A percentile compares a stretch with the other conserved stretches of the same genome.
Conservation (phyloP, 2,113 vertebrate genomes). For the Neoarius graeffei region DNA sequence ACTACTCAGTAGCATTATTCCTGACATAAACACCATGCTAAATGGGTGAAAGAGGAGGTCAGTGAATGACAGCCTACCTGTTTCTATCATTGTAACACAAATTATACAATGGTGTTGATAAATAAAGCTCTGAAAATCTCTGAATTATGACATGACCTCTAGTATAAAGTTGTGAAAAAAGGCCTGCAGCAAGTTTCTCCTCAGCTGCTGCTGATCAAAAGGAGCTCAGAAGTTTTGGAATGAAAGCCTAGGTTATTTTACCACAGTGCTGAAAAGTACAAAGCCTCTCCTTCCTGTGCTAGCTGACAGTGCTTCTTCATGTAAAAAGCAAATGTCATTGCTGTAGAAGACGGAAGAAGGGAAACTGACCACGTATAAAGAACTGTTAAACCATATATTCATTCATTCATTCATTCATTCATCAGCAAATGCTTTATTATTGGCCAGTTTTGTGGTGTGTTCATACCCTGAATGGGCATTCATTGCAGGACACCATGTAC, state of each 20-base stretch:
- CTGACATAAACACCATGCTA: background rate
- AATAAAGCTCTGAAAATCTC: background rate
- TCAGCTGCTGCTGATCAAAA: constrained; percentile 46
- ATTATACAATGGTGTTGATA: background rate
- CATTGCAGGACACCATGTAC: background rate
- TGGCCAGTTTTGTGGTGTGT: background rate
- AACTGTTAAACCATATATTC: background rate
- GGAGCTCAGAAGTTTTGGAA: constrained; percentile 17
- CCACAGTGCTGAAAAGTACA: constrained; percentile 41
- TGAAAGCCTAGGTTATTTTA: constrained; percentile 35
- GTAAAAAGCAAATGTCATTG: constrained; percentile 29
- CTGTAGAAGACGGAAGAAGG: background rate
- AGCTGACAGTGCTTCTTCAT: constrained; percentile 21
- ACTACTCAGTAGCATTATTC: background rate
- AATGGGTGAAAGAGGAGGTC: background rate
- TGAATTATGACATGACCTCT: background rate
- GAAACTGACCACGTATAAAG: background rate
- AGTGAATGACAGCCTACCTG: background rate
- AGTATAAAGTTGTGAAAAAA: constrained; percentile 10
- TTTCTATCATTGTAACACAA: background rate
- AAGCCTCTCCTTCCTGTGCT: constrained; percentile 20
- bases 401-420: background rate
- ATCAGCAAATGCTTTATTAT: background rate
- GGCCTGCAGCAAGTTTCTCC: background rate
- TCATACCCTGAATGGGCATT: background rate